Evolutionary conservation across 2,113 vertebrate genomes (phyloP).

Genomic region (Tupaia chinensis): DNA sequence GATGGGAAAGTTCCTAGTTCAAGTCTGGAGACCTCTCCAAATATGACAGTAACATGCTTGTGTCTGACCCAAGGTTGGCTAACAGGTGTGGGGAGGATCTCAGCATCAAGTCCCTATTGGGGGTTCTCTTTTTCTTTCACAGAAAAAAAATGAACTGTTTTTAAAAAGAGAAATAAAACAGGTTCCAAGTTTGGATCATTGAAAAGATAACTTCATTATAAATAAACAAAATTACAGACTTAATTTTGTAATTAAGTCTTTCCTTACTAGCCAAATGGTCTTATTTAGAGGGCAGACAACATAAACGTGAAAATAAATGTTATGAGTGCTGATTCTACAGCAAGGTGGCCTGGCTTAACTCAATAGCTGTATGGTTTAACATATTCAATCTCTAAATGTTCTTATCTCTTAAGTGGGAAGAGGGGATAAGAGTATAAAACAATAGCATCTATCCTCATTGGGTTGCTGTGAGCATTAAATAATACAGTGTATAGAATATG

Average conservation of each 20-base stretch:
- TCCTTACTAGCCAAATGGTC: not conserved
- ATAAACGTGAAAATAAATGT: not conserved
- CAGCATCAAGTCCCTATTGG: no score
- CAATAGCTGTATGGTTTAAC: not conserved
- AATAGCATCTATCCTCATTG: not conserved
- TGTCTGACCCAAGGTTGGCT: no score
- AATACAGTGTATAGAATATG: not conserved
- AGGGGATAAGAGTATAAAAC: not conserved
- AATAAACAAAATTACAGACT: not conserved
- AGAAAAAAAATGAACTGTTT: no score
- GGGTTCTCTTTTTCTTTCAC: no score
- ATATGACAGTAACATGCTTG: no score
- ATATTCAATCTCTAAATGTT: not conserved
- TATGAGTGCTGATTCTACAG: not conserved
- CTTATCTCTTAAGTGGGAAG: not conserved
- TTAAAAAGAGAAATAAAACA: not conserved
- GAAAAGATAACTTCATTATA: not conserved
- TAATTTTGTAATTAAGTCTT: not conserved
- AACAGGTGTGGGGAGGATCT: no score
- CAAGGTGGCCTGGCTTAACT: not conserved
- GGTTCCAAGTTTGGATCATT: not conserved
- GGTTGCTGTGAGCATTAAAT: not conserved
- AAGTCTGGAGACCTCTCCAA: no score
- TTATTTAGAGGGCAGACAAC: not conserved
- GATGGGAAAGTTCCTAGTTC: no score